Conservation (phyloP, 1,140 invertebrate genomes). For the Sesamia nonagrioides region DNA sequence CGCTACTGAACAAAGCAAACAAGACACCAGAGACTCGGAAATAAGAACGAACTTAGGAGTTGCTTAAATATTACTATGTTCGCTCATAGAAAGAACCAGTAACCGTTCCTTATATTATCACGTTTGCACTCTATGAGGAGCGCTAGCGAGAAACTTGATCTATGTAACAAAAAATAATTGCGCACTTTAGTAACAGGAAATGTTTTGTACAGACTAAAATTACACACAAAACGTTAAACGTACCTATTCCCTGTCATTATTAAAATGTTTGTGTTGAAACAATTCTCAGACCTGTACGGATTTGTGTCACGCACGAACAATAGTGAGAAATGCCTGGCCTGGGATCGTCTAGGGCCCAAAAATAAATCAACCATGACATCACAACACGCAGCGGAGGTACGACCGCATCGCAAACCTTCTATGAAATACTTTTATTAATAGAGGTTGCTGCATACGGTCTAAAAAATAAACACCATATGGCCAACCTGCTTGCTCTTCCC, state of each 20-base stretch:
- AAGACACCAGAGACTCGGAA: slow-evolving; percentile 62
- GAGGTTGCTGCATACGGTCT: slow-evolving; percentile 14
- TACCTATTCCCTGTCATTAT: slow-evolving; percentile 42
- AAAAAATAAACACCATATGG: slow-evolving; percentile 21
- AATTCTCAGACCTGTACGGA: slow-evolving; percentile 48
- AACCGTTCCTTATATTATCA: slow-evolving; percentile 71
- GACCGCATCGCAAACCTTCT: slow-evolving; percentile 12
- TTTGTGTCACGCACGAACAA: slow-evolving; percentile 53
- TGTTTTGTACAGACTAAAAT: slow-evolving; percentile 56
- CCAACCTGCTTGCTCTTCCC: not conserved
- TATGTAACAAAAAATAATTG: slow-evolving; percentile 67
- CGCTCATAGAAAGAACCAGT: slow-evolving; percentile 55
- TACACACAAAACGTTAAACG: slow-evolving; percentile 44
- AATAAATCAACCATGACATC: slow-evolving; percentile 53
- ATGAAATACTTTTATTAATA: slow-evolving; percentile 30
- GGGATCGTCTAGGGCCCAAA: slow-evolving; percentile 37
- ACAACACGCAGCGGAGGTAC: slow-evolving; percentile 20
- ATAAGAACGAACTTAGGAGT: slow-evolving; percentile 54
- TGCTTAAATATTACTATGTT: slow-evolving; percentile 59
- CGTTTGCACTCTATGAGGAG: slow-evolving; percentile 62
- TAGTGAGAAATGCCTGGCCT: slow-evolving; percentile 36
- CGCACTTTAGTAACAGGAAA: slow-evolving; percentile 59
- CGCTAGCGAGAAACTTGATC: slow-evolving; percentile 62
- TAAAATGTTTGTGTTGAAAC: slow-evolving; percentile 40
- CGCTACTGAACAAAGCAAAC: slow-evolving; percentile 55